These are phyloP conservation scores for Eupithecia dodoneata DNA, from an alignment of 2,888 invertebrate species.

Conservation along the genomic window DNA sequence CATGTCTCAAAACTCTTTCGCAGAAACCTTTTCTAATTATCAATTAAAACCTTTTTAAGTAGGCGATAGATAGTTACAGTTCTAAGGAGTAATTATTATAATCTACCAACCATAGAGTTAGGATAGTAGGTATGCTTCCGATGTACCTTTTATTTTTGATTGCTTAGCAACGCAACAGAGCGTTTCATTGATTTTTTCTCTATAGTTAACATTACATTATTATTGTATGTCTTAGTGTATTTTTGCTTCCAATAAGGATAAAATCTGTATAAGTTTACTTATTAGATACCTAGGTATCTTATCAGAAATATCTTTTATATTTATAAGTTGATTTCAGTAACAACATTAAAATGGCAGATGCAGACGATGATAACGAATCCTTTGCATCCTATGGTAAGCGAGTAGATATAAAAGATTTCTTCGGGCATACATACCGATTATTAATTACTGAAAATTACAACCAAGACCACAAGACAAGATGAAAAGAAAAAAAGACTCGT, in stretches of 20 bases:
- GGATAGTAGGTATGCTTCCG: not conserved
- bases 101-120: not conserved
- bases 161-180: not conserved
- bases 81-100: not conserved
- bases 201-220: not conserved
- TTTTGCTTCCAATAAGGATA: not conserved
- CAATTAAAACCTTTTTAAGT: not conserved
- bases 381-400: constrained; percentile 3
- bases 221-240: not conserved
- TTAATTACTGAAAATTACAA: too few relatives aligned
- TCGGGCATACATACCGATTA: too few relatives aligned
- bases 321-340: not conserved
- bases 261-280: not conserved
- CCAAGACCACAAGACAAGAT: too few relatives aligned
- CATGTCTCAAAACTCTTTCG: not conserved
- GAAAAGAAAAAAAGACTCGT: too few relatives aligned
- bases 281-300: not conserved
- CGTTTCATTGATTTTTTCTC: too few relatives aligned
- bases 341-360: not conserved
- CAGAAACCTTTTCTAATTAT: not conserved
- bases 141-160: not conserved
- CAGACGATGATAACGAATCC: not conserved
- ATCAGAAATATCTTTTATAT: not conserved
- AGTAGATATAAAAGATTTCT: not conserved
- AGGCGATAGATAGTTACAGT: not conserved